These are phyloP conservation scores for Monomorium pharaonis DNA, from an alignment of 1,140 invertebrate species.

Conservation along the genomic window DNA sequence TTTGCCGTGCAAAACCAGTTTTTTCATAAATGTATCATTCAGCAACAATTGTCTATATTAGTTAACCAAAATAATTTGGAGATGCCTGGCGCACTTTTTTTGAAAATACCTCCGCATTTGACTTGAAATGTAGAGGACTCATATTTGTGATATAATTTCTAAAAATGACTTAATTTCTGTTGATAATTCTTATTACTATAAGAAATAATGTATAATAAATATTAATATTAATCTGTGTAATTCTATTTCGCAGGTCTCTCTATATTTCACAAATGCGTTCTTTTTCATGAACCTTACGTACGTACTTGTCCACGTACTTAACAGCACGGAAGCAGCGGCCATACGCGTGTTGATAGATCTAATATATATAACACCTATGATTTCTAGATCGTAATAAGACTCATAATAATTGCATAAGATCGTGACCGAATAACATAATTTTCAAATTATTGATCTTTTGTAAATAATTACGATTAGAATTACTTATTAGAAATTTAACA, in stretches of 20 bases:
- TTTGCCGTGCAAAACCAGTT: not conserved
- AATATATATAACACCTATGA: conserved; percentile 43
- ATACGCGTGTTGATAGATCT: conserved; percentile 49
- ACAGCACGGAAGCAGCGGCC: conserved; percentile 61
- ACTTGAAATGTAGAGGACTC: conserved; percentile 14
- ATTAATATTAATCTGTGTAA: not conserved
- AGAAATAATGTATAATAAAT: not conserved
- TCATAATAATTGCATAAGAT: conserved; percentile 12
- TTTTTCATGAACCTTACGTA: conserved; percentile 58
- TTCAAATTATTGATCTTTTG: not conserved
- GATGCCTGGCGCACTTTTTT: conserved; percentile 19
- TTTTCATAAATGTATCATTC: not conserved
- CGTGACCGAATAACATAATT: not conserved
- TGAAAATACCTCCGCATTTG: conserved; percentile 6
- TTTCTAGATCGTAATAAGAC: conserved; percentile 14
- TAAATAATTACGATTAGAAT: not conserved
- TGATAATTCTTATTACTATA: not conserved
- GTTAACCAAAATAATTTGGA: conserved; percentile 25
- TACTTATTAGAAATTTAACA: not conserved
- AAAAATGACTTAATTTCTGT: not conserved
- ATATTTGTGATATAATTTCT: not conserved
- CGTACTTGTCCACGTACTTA: conserved; percentile 61
- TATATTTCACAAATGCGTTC: conserved; percentile 8
- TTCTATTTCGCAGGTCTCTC: not conserved
- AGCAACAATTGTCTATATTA: not conserved